These are phyloP conservation scores for Cervus canadensis DNA, from an alignment of 2,113 vertebrate genomes.

Conservation along the genomic window DNA sequence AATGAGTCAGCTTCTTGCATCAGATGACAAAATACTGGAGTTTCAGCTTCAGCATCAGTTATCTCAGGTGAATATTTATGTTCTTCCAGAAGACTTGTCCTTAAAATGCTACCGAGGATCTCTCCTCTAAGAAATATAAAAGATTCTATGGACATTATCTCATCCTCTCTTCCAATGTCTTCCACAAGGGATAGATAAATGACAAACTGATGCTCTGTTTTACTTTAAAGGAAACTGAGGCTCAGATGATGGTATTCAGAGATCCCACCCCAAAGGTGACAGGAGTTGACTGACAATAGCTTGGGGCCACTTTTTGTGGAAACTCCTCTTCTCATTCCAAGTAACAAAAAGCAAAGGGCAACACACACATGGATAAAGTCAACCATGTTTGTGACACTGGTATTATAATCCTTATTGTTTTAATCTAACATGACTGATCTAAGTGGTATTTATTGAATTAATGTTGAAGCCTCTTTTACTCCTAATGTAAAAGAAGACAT, in stretches of 20 bases:
- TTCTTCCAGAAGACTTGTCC: not conserved
- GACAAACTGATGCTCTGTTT: not conserved
- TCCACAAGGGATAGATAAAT: not conserved
- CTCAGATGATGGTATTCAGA: not conserved
- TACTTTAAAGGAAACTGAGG: not conserved
- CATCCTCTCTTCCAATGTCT: not conserved
- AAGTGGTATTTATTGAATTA: not conserved
- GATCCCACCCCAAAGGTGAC: not conserved
- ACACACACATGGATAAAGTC: not conserved
- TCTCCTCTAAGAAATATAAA: not conserved
- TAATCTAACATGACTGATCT: not conserved
- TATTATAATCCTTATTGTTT: not conserved
- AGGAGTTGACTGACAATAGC: not conserved
- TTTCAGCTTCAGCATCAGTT: not conserved
- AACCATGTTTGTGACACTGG: not conserved
- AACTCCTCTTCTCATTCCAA: not conserved
- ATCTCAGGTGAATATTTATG: not conserved
- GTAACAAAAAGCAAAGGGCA: not conserved
- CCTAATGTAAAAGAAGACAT: not conserved
- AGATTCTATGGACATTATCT: not conserved
- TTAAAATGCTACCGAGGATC: not conserved
- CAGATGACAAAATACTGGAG: not conserved
- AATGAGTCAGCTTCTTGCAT: not conserved
- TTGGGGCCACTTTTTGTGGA: not conserved
- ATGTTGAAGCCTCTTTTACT: not conserved